phyloP scores from a whole-genome alignment of 2,797 vertebrate species.

The Chelon auratus region DNA sequence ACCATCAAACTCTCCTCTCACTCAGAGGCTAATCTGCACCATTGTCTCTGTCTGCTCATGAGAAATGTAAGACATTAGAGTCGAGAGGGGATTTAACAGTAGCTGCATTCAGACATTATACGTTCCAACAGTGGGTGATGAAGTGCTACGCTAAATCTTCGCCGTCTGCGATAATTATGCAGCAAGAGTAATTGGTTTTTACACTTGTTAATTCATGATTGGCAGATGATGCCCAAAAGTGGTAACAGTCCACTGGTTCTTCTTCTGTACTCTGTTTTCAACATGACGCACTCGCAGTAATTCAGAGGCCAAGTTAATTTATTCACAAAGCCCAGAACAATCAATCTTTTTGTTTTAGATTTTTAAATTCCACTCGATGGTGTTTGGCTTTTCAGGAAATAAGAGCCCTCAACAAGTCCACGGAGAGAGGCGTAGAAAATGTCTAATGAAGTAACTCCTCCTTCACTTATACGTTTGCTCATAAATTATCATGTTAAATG shows the following conservation, averaged over 20 bases:
- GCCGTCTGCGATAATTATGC: neutral
- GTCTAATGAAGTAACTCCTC: slow-evolving; percentile 64
- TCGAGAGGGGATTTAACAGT: slow-evolving; percentile 33
- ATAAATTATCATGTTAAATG: slow-evolving; percentile 57
- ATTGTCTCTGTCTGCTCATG: slow-evolving; percentile 29
- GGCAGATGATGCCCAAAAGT: slow-evolving; percentile 13
- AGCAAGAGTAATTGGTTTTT: slow-evolving; percentile 12
- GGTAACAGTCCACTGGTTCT: slow-evolving; percentile 6
- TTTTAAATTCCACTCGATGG: slow-evolving; percentile 57
- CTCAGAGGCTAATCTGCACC: slow-evolving; percentile 41
- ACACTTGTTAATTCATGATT: slow-evolving; percentile 24
- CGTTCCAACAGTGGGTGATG: neutral
- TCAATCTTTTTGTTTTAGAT: slow-evolving; percentile 61
- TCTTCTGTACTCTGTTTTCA: slow-evolving; percentile 14
- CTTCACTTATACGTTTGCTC: slow-evolving; percentile 56
- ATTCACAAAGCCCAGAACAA: slow-evolving; percentile 57
- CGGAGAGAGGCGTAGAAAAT: slow-evolving; percentile 40
- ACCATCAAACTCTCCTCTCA: slow-evolving; percentile 28
- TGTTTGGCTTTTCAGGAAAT: slow-evolving; percentile 2
- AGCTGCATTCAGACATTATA: slow-evolving; percentile 18
- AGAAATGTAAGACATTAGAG: slow-evolving; percentile 29
- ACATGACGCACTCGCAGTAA: slow-evolving; percentile 9
- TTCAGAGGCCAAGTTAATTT: slow-evolving; percentile 30
- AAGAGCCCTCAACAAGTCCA: too few species aligned
- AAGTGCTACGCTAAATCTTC: neutral